These are phyloP conservation scores for Caenorhabditis imperialis DNA, from an alignment of 2,888 invertebrate genomes.

Conservation along the genomic window DNA sequence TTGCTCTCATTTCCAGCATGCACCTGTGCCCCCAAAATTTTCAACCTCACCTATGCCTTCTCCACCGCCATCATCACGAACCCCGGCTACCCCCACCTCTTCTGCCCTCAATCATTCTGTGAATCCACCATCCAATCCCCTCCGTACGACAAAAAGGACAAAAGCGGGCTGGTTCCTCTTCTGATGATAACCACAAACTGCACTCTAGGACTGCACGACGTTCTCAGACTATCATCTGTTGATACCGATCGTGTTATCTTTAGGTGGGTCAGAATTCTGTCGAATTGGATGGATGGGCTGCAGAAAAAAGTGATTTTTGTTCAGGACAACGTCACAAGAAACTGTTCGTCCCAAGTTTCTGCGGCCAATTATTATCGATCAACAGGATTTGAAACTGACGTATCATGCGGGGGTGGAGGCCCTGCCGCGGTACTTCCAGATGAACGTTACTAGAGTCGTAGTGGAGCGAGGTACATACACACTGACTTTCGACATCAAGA, in stretches of 20 bases:
- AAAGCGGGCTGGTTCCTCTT: neutral
- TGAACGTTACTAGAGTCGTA: neutral
- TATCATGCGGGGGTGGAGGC: neutral
- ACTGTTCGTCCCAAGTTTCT: too few relatives aligned
- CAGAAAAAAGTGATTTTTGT: neutral
- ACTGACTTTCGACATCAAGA: neutral
- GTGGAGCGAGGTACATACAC: conserved; percentile 5
- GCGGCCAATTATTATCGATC: conserved; percentile 5
- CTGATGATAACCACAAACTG: conserved; percentile 9
- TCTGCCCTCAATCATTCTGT: conserved; percentile 23
- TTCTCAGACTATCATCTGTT: conserved; percentile 1
- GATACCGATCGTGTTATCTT: conserved; percentile 2
- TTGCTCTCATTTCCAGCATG: conserved; percentile 28
- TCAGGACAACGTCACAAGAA: too few relatives aligned
- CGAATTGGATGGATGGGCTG: neutral
- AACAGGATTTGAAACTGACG: conserved; percentile 3
- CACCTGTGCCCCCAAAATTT: neutral
- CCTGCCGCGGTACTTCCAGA: conserved; percentile 9
- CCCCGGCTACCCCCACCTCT: conserved; percentile 23
- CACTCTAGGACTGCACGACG: neutral
- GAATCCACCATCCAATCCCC: neutral
- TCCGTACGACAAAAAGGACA: neutral
- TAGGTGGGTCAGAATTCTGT: neutral
- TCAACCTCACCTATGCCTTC: neutral
- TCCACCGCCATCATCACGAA: neutral